These are phyloP conservation scores for Thamnophis elegans DNA, from an alignment of 2,797 vertebrate genomes.

Conservation along the genomic window DNA sequence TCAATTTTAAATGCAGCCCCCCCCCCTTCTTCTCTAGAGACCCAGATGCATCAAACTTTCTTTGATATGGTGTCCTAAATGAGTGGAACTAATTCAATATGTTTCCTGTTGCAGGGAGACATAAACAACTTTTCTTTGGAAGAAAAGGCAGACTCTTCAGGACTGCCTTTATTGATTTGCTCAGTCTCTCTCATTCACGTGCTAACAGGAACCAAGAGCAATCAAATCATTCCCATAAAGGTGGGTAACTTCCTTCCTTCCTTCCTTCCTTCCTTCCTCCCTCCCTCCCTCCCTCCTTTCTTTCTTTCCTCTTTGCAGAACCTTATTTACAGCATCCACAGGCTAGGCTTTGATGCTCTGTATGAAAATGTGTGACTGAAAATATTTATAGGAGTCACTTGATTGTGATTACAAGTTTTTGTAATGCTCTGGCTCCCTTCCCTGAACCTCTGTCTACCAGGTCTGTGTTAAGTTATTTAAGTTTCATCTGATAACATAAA, in stretches of 20 bases:
- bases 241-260: slow-evolving; percentile 59
- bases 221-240: slow-evolving; percentile 63
- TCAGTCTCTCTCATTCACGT: neutral
- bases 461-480: slow-evolving; percentile 57
- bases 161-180: slow-evolving; percentile 21
- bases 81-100: slow-evolving; percentile 44
- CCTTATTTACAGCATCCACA: slow-evolving; percentile 65
- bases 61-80: slow-evolving; percentile 55
- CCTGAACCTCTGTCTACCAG: slow-evolving; percentile 55
- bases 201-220: slow-evolving; percentile 47
- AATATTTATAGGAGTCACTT: slow-evolving; percentile 74
- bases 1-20: slow-evolving; percentile 4
- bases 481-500: slow-evolving; percentile 58
- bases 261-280: neutral
- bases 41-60: slow-evolving; percentile 37
- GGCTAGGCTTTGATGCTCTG: slow-evolving; percentile 67
- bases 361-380: slow-evolving; percentile 50
- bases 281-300: slow-evolving; percentile 27
- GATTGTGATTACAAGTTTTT: slow-evolving; percentile 68
- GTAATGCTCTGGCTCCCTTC: slow-evolving; percentile 60
- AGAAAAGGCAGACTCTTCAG: slow-evolving; percentile 24
- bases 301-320: slow-evolving; percentile 67
- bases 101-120: slow-evolving; percentile 40
- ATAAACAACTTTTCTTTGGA: slow-evolving; percentile 61
- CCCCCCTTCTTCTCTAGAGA: slow-evolving; percentile 2